These are phyloP conservation scores for Helogale parvula DNA, from an alignment of 2,113 vertebrate species.

Conservation along the genomic window DNA sequence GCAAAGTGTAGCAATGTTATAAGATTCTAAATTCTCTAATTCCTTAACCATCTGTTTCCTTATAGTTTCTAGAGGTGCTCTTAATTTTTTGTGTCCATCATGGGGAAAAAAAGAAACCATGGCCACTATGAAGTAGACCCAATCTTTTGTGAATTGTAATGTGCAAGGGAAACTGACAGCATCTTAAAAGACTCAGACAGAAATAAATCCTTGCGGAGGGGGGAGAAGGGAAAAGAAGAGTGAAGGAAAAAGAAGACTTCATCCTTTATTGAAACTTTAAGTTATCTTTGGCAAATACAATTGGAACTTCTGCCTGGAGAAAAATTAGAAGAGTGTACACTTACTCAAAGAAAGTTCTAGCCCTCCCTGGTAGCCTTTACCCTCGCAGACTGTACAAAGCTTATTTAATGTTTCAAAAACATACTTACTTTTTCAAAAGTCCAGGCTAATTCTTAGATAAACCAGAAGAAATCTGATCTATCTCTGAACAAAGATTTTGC, in stretches of 20 bases:
- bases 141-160: background rate
- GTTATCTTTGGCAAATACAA: background rate
- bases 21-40: background rate
- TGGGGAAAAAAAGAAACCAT: background rate
- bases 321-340: background rate
- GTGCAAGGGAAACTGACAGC: background rate
- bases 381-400: background rate
- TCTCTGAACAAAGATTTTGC: slow-evolving; percentile 15
- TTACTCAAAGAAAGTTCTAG: background rate
- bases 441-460: slow-evolving; percentile 28
- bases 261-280: background rate
- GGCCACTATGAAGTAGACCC: background rate
- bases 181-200: background rate
- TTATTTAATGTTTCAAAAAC: background rate
- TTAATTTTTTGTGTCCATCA: background rate
- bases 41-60: background rate
- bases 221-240: background rate
- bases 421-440: background rate
- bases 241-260: background rate
- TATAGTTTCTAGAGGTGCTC: background rate
- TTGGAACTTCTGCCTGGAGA: background rate
- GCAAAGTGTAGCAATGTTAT: background rate
- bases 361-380: background rate
- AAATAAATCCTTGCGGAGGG: background rate
- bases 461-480: slow-evolving; percentile 32